Percentiles rank a stretch among this genome's conserved stretches.
phyloP scores from a whole-genome alignment of 53 echinoderm and acorn worm genomes.

The Glandiceps talaboti region DNA sequence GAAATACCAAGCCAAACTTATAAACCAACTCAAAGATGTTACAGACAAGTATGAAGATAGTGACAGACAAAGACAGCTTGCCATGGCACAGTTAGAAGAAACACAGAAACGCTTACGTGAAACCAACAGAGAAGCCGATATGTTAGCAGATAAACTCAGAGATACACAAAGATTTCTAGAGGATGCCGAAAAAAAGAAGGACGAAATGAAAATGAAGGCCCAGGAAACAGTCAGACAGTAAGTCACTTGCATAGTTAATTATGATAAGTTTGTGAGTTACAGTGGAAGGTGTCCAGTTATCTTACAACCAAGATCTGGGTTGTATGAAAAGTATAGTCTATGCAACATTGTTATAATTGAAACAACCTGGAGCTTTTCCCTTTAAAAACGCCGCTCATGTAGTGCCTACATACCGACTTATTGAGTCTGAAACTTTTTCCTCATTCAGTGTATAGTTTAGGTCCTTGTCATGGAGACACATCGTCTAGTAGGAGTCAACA shows the following conservation, averaged over 20 bases:
- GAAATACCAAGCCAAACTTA: conserved; percentile 36
- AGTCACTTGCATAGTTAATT: no score
- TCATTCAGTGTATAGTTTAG: no score
- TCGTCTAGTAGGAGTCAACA: no score
- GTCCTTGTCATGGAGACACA: no score
- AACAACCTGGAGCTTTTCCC: background rate
- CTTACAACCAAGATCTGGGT: background rate
- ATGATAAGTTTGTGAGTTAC: no score
- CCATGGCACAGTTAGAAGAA: conserved; percentile 45
- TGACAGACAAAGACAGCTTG: conserved; percentile 50
- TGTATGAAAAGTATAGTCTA: no score
- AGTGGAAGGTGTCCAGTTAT: background rate
- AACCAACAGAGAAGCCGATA: conserved; percentile 34
- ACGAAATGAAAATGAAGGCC: conserved; percentile 52
- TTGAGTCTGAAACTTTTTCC: no score
- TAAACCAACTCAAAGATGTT: conserved; percentile 45
- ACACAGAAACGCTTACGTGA: conserved; percentile 46
- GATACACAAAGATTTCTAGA: conserved; percentile 48
- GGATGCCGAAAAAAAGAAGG: conserved; percentile 49
- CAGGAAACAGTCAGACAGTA: conserved; percentile 74
- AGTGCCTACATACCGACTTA: background rate
- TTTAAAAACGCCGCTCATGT: background rate
- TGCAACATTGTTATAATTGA: no score
- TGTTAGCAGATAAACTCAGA: conserved; percentile 20
- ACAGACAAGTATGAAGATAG: conserved; percentile 42